Evolutionary conservation across 2,797 vertebrate genomes (phyloP), one percentile per base, ranked within the genome.

Genomic region (Delichon dasypus): DNA sequence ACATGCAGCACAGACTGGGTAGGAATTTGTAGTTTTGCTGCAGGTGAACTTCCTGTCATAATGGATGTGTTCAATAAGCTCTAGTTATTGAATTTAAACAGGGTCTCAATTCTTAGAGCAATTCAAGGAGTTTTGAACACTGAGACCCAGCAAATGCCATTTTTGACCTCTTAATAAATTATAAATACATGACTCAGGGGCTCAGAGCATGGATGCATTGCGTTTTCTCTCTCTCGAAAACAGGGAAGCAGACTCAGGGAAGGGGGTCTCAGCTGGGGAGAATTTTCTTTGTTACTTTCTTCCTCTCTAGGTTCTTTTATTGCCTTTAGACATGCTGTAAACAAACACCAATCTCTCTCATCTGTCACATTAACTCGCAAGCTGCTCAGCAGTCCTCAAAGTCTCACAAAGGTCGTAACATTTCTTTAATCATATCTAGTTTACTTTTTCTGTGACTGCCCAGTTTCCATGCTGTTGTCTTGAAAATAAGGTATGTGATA

Each of bases 101-200:
- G 58, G 57, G 48, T 73, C 61, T 88, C 2, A 15, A 38, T 73
- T 94, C 71, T 86, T 81, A 47, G 42, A 86, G 64, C 71, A 75
- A 76, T 65, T 88, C 64, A 54, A 90, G 76, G 57, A 66, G 25
- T 84, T 95, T 81, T 73, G 67, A 85, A 74, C 18, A 51, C 55
- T 38, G 51, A 88, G 55, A 86, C 73, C 70, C 40, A 85, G 32
- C 19, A 95, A 94, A 92, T 79, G 53, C 57, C 83, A 65, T 53
- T 95, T 93, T 71, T 94, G 91, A 96, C 89, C 89, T 92, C 55
- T 82, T 92, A 81, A 86, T 90, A 90, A 94, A 90, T 96, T 88
- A 90, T 90, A 92, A 84, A 93, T 85, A 60, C 34, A 25, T 87
- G 70, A 91, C 87, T 88, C 16, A 50, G 42, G 77, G 82, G 60